phyloP scores from a whole-genome alignment of 92 coral and sea anemone genomes.

The Scolanthus callimorphus region DNA sequence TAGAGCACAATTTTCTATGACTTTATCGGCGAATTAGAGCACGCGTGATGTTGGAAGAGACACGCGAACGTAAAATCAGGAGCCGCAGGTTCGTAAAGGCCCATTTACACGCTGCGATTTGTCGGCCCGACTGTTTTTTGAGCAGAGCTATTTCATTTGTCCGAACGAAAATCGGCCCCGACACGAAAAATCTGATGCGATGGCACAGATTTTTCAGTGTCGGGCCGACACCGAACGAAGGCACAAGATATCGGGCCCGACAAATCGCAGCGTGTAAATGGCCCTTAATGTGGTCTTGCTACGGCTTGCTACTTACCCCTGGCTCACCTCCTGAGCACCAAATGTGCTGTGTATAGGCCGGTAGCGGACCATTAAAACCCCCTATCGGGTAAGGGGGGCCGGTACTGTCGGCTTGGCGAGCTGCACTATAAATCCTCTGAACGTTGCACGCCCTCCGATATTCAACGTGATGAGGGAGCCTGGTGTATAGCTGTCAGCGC shows the following conservation, averaged over 20 bases:
- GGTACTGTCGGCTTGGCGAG: slow-evolving; percentile 27
- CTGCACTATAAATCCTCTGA: slow-evolving; percentile 55
- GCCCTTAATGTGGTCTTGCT: not conserved
- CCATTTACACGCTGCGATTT: too few species aligned
- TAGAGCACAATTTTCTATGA: too few species aligned
- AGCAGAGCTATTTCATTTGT: too few species aligned
- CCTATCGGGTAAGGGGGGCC: slow-evolving; percentile 45
- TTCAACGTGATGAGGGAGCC: slow-evolving; percentile 28
- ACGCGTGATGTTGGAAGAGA: too few species aligned
- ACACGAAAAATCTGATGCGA: too few species aligned
- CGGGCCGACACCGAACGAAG: too few species aligned
- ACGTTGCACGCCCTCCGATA: slow-evolving; percentile 18
- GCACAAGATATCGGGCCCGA: too few species aligned
- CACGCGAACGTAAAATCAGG: not conserved
- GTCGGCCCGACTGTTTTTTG: too few species aligned
- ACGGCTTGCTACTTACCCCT: slow-evolving; percentile 19
- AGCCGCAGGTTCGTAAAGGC: not conserved
- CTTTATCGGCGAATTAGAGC: too few species aligned
- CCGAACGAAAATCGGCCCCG: too few species aligned
- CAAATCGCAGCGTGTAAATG: too few species aligned
- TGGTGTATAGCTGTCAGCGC: slow-evolving; percentile 33
- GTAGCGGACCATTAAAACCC: slow-evolving; percentile 33
- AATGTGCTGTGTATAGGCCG: slow-evolving; percentile 18
- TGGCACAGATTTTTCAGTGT: too few species aligned
- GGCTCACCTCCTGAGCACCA: slow-evolving; percentile 71